Percentiles rank a stretch among this genome's conserved stretches.
Conservation (phyloP, 2,113 vertebrate species). For the Cyprinodon tularosa region DNA sequence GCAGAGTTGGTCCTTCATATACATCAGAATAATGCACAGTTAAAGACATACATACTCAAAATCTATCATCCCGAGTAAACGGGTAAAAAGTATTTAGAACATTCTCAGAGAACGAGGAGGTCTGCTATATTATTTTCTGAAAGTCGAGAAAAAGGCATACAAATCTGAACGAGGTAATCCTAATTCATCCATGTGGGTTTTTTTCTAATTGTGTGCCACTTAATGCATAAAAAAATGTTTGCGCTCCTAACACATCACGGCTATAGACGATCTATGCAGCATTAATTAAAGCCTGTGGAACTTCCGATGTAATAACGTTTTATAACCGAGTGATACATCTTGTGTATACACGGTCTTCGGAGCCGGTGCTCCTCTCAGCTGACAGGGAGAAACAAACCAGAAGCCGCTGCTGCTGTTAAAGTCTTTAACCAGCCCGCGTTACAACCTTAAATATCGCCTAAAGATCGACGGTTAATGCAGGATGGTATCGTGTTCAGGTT, state of each 20-base stretch:
- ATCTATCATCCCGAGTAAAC: too few species aligned
- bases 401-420: conserved; percentile 13
- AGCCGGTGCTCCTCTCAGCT: conserved; percentile 25
- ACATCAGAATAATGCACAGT: too few species aligned
- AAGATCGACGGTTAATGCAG: conserved; percentile 4
- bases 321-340: not conserved
- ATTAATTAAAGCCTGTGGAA: not conserved
- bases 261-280: conserved; percentile 32
- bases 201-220: not conserved
- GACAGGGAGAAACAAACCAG: conserved; percentile 18
- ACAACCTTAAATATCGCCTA: not conserved
- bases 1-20: too few species aligned
- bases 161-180: too few species aligned
- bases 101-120: too few species aligned
- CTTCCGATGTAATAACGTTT: not conserved
- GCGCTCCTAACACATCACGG: not conserved
- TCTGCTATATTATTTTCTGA: too few species aligned
- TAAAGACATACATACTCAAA: too few species aligned
- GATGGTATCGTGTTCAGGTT: conserved; percentile 46
- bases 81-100: too few species aligned
- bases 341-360: conserved; percentile 8
- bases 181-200: too few species aligned
- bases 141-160: too few species aligned
- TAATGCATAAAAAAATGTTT: not conserved
- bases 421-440: conserved; percentile 12